phyloP scores from a whole-genome alignment of 2,888 invertebrate species.

The Hylaea fasciaria region DNA sequence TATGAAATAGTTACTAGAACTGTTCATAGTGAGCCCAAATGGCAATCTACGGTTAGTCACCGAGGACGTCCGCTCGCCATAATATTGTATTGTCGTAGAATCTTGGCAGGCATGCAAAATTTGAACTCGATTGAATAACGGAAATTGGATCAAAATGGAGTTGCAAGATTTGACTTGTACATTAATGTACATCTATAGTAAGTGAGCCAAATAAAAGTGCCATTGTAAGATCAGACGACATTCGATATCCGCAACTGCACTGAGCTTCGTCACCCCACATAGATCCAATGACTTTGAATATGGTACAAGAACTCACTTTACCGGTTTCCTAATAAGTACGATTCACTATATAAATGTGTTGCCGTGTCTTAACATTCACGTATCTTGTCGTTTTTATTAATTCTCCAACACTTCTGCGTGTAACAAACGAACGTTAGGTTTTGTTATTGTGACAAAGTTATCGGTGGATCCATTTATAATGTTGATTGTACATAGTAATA shows the following conservation, averaged over 20 bases:
- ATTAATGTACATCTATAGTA: too few relatives aligned
- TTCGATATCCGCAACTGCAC: conserved; percentile 20
- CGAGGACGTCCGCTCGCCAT: too few relatives aligned
- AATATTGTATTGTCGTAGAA: too few relatives aligned
- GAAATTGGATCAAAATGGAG: too few relatives aligned
- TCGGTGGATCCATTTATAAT: neutral
- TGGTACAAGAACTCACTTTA: conserved; percentile 29
- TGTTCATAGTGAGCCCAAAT: too few relatives aligned
- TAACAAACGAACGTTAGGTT: conserved; percentile 1
- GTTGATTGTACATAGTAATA: conserved; percentile 4
- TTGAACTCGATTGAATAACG: too few relatives aligned
- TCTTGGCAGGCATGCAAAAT: too few relatives aligned
- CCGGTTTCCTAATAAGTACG: conserved; percentile 39
- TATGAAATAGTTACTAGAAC: too few relatives aligned
- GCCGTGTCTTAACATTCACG: conserved; percentile 13
- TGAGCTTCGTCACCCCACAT: conserved; percentile 18
- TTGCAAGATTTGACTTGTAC: too few relatives aligned
- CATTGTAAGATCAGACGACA: conserved; percentile 3
- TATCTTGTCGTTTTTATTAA: conserved; percentile 17
- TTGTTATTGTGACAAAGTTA: conserved; percentile 14
- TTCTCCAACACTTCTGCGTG: conserved; percentile 2
- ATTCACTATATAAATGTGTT: conserved; percentile 21
- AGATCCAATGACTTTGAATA: conserved; percentile 30
- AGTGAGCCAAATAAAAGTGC: too few relatives aligned
- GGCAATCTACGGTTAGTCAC: too few relatives aligned